These are phyloP conservation scores for Cyprinella venusta DNA, from an alignment of 2,797 vertebrate genomes.

Conservation along the genomic window DNA sequence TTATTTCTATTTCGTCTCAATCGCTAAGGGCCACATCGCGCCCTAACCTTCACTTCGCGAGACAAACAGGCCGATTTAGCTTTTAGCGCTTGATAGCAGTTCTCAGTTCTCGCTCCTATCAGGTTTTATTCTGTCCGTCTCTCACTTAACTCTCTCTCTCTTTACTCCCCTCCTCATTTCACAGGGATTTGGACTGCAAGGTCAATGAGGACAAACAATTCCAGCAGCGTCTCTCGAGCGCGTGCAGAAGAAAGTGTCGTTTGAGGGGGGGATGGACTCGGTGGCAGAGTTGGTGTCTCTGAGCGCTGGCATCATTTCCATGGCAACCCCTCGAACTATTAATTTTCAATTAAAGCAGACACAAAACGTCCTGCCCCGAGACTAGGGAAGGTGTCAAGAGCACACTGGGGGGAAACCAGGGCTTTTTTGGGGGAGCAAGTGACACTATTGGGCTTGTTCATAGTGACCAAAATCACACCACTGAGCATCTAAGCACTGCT, in stretches of 20 bases:
- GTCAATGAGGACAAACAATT: conserved; percentile 99
- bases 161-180: conserved; percentile 74
- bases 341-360: conserved; percentile 97
- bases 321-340: conserved; percentile 92
- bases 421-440: neutral
- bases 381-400: conserved; percentile 89
- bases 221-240: conserved; percentile 94
- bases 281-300: conserved; percentile 67
- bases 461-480: conserved; percentile 36
- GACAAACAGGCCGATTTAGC: conserved; percentile 16
- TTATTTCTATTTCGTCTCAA: conserved; percentile 14
- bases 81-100: conserved; percentile 12
- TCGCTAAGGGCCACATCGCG: neutral
- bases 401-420: conserved; percentile 68
- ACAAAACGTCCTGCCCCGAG: conserved; percentile 86
- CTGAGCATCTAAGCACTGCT: conserved; percentile 12
- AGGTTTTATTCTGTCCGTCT: conserved; percentile 31
- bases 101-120: conserved; percentile 20
- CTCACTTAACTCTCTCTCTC: conserved; percentile 62
- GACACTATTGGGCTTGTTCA: conserved; percentile 29
- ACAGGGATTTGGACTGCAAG: conserved; percentile 94
- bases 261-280: conserved; percentile 42
- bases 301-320: conserved; percentile 88
- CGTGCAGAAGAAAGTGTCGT: conserved; percentile 66
- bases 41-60: conserved; percentile 21